Evolutionary conservation across 2,888 invertebrate genomes (phyloP).

Genomic region (Altica lythri): DNA sequence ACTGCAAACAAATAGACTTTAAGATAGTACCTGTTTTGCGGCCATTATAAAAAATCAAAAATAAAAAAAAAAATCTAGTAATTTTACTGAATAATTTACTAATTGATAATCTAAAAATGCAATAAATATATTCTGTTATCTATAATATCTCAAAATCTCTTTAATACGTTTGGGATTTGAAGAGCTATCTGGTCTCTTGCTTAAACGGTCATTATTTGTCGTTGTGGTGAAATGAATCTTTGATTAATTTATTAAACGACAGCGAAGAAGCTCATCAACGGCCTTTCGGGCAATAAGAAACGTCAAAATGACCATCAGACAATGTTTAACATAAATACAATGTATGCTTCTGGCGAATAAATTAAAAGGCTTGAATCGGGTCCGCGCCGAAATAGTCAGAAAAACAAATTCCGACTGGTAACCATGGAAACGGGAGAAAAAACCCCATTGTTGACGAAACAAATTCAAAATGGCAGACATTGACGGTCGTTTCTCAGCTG

Average conservation of each 20-base stretch:
- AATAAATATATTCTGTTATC: too few relatives aligned
- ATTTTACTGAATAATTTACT: too few relatives aligned
- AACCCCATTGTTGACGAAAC: constrained; percentile 54
- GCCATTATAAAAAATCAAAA: too few relatives aligned
- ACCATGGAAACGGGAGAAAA: constrained; percentile 50
- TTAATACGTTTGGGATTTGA: too few relatives aligned
- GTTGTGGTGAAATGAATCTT: constrained; percentile 32
- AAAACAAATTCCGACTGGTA: constrained; percentile 52
- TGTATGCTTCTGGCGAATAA: constrained; percentile 50
- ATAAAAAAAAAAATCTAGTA: too few relatives aligned
- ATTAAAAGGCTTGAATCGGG: constrained; percentile 48
- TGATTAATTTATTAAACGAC: constrained; percentile 42
- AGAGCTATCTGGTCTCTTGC: too few relatives aligned
- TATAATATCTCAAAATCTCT: too few relatives aligned
- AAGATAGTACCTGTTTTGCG: too few relatives aligned
- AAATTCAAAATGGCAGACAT: constrained; percentile 55
- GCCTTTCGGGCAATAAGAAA: constrained; percentile 27
- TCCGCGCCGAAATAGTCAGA: constrained; percentile 45
- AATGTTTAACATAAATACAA: constrained; percentile 51
- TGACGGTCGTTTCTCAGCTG: constrained; percentile 50
- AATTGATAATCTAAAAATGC: too few relatives aligned
- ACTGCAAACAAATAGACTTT: too few relatives aligned
- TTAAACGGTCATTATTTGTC: too few relatives aligned
- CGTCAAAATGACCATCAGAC: constrained; percentile 48
- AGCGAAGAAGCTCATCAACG: constrained; percentile 38